phyloP scores from a whole-genome alignment of 2,113 vertebrate species.

The Euleptes europaea region DNA sequence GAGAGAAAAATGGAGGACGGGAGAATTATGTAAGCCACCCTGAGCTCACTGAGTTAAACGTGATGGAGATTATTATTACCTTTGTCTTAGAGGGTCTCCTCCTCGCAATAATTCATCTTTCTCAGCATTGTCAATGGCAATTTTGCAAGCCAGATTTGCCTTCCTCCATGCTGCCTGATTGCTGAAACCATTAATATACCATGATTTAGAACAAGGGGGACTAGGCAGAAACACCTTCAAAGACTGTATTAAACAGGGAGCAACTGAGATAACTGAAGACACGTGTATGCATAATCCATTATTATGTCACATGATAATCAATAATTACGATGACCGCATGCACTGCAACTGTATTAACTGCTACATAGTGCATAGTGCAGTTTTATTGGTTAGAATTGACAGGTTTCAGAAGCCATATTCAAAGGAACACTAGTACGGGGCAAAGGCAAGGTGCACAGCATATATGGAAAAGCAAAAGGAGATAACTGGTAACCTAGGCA shows the following conservation, averaged over 20 bases:
- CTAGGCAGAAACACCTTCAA: background rate
- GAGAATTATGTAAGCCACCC: too few species aligned
- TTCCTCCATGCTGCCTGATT: constrained; percentile 97
- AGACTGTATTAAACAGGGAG: background rate
- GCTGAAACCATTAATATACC: constrained; percentile 74
- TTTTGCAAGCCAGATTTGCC: constrained; percentile 92
- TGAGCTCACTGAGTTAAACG: too few species aligned
- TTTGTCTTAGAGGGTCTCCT: constrained; percentile 81
- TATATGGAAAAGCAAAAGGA: too few species aligned
- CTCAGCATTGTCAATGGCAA: constrained; percentile 92
- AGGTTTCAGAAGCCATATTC: too few species aligned
- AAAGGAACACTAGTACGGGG: too few species aligned
- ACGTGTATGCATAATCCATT: rapidly evolving
- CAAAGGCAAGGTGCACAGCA: too few species aligned
- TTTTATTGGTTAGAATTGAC: too few species aligned
- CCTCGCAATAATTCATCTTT: constrained; percentile 89
- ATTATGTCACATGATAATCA: background rate
- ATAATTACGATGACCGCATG: background rate
- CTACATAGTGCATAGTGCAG: rapidly evolving
- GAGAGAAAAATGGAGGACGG: too few species aligned
- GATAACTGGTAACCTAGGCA: too few species aligned
- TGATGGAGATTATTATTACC: constrained; percentile 70
- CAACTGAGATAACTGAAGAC: background rate
- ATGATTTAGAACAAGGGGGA: rapidly evolving
- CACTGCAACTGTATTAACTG: rapidly evolving